A percentile compares a stretch with the other conserved stretches of the same genome.
Conservation (phyloP, 2,113 vertebrate species). For the Gorsachius goisagi region DNA sequence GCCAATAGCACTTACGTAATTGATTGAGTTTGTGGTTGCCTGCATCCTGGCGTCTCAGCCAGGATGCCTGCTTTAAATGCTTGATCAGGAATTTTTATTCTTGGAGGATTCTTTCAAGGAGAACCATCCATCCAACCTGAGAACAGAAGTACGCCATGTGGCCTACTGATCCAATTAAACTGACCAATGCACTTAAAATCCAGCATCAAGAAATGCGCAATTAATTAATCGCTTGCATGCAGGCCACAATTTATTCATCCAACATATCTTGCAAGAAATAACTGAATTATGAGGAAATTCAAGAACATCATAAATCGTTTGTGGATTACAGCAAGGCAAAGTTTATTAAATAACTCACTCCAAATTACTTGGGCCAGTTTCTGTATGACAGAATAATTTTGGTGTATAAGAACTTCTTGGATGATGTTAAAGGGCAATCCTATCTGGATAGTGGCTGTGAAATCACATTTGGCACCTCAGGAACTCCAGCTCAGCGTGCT, state of each 20-base stretch:
- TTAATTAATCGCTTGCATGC: constrained; percentile 35
- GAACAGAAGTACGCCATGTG: background rate
- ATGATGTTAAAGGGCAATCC: constrained; percentile 34
- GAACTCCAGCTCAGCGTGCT: background rate
- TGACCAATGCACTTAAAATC: constrained; percentile 11
- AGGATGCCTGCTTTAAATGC: constrained; percentile 34
- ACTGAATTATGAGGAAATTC: constrained; percentile 29
- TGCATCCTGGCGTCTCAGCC: background rate
- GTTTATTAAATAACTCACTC: constrained; percentile 33
- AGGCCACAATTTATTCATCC: background rate
- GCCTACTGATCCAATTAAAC: constrained; percentile 47
- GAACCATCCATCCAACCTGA: background rate
- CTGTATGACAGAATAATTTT: background rate
- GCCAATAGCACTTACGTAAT: background rate
- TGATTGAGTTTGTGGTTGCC: constrained; percentile 44
- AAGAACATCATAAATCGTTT: constrained; percentile 7
- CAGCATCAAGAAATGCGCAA: background rate
- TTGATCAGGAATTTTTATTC: constrained; percentile 48
- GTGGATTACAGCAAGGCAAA: background rate
- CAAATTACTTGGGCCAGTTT: constrained; percentile 26
- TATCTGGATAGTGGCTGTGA: constrained; percentile 25
- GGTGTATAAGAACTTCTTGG: background rate
- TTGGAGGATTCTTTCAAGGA: constrained; percentile 45
- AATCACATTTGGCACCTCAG: constrained; percentile 54
- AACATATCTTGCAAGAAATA: constrained; percentile 16